Evolutionary conservation across 2,888 invertebrate genomes (phyloP), one percentile per base, ranked within the genome.

Genomic region (Hydraecia micacea): DNA sequence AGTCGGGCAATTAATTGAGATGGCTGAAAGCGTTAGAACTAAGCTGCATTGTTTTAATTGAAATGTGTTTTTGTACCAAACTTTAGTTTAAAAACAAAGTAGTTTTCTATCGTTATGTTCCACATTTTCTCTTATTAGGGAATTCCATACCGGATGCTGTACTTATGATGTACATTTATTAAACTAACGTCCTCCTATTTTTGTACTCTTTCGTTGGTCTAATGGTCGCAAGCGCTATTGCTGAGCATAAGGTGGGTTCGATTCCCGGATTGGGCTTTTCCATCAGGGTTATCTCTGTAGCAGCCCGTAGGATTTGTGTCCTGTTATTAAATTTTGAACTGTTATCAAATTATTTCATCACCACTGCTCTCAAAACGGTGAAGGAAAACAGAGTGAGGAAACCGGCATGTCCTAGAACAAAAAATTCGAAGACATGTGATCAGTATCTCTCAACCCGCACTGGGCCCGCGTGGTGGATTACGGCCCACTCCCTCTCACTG

Each of bases 1-100:
- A 83, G 68, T 72, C 42, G 0, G 15, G n/a, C 49, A 52, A 67
- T 77, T 81, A 58, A 85, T 65, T 85, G 2, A 70, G 65, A 15
- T 8, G 15, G 21, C 49, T 79, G 21, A 25, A 71, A 72, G 52
- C 11, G 11, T 28, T 65, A 9, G 25, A 65, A 65, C 49, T 52
- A 32, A 25, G n/a, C 15, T 39, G 25, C 8, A 15, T 60, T 39
- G 55, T 62, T 67, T 55, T 28, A 49, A 58, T 11, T n/a, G 6
- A 28, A 62, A 42, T 42, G 21, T 28, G 0, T 18, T 39, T 75
- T 49, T 18, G 8, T n/a, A 7, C 32, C 1, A 42, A 77, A 32
- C 21, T 63, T n/a, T 77, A 5, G 11, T 21, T 25, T 6, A 25
- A 32, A 49, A 25, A 15, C 1, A 9, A 52, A 8, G 9, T 69